Evolutionary conservation across 2,113 vertebrate species (phyloP).

Genomic region (Seriola dumerili): DNA sequence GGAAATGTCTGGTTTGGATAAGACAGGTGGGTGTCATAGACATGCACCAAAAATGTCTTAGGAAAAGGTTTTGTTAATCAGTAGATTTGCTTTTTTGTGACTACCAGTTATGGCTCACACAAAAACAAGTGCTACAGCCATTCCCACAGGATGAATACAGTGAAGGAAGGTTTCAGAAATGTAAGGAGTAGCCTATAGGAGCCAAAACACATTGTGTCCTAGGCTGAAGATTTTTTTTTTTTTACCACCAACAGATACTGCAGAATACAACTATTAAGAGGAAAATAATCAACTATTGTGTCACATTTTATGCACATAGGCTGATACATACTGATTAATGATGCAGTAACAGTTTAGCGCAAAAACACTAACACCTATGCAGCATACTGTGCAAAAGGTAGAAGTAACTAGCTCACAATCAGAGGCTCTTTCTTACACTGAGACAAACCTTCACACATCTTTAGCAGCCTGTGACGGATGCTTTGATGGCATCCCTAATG

Average conservation of each 20-base stretch:
- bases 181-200: not conserved
- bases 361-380: not conserved
- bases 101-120: too few species aligned
- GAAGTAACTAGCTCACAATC: conserved; percentile 20
- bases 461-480: conserved; percentile 37
- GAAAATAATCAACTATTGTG: not conserved
- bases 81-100: too few species aligned
- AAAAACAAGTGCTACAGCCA: not conserved
- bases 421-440: conserved; percentile 13
- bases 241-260: not conserved
- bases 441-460: conserved; percentile 45
- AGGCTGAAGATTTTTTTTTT: not conserved
- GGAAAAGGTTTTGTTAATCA: too few species aligned
- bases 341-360: too few species aligned
- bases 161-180: too few species aligned
- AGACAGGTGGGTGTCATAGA: not conserved
- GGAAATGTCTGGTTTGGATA: not conserved
- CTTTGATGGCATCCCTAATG: conserved; percentile 69
- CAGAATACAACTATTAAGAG: not conserved
- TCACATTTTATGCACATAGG: not conserved
- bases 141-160: not conserved
- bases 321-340: not conserved
- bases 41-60: not conserved
- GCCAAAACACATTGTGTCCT: not conserved
- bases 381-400: conserved; percentile 4